phyloP scores from a whole-genome alignment of 2,888 invertebrate genomes.

The Digitonthophagus gazella region DNA sequence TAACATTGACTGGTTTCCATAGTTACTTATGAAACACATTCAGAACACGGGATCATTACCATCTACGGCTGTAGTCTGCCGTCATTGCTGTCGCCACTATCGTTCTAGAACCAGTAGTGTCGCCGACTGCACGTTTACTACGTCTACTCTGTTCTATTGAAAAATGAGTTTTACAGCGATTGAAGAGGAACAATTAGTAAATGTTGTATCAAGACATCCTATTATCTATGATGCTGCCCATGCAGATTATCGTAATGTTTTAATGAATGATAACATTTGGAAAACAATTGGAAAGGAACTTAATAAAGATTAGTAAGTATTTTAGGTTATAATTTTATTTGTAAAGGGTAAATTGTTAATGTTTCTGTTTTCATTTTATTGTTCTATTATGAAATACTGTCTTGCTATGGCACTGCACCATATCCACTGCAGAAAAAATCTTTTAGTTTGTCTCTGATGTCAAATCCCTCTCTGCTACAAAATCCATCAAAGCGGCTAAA shows the following conservation, averaged over 20 bases:
- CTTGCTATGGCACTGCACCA: slow-evolving; percentile 18
- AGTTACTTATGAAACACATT: slow-evolving; percentile 17
- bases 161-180: slow-evolving; percentile 9
- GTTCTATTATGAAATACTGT: not conserved
- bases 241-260: slow-evolving; percentile 17
- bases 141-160: no score
- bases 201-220: slow-evolving; percentile 4
- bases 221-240: slow-evolving; percentile 1
- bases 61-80: not conserved
- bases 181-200: slow-evolving; percentile 5
- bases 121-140: slow-evolving; percentile 11
- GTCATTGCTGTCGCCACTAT: slow-evolving; percentile 8
- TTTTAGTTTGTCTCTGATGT: slow-evolving; percentile 16
- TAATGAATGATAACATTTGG: slow-evolving; percentile 13
- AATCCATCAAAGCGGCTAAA: slow-evolving; percentile 3
- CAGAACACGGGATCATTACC: slow-evolving; percentile 15
- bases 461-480: slow-evolving; percentile 13
- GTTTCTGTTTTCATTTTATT: not conserved
- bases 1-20: slow-evolving; percentile 14
- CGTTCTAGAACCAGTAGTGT: slow-evolving; percentile 18
- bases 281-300: slow-evolving; percentile 15
- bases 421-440: slow-evolving; percentile 18
- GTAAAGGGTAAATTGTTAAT: not conserved
- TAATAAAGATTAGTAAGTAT: slow-evolving; percentile 16
- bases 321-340: slow-evolving; percentile 27